Conservation (phyloP, 2,888 invertebrate genomes). For the Poecilobothrus nobilitatus region DNA sequence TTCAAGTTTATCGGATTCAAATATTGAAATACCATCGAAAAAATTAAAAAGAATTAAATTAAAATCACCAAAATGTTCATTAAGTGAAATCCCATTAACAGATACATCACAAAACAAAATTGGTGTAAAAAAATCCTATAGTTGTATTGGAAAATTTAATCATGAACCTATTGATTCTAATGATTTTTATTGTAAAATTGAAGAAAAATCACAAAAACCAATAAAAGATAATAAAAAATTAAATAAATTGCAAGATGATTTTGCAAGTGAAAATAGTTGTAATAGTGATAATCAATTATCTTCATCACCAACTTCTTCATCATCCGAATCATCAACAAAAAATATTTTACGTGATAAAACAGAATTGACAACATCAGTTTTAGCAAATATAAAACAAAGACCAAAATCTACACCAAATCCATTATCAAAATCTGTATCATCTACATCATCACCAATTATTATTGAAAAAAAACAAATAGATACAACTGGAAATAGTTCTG, state of each 20-base stretch:
- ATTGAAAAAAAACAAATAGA: neutral
- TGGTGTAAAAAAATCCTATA: neutral
- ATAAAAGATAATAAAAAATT: neutral
- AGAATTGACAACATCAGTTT: neutral
- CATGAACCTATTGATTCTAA: neutral
- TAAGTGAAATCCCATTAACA: neutral
- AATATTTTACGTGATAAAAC: neutral
- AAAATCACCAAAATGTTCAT: no score
- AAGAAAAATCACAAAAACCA: neutral
- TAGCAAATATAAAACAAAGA: neutral
- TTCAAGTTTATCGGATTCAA: neutral
- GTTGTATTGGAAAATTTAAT: slow-evolving; percentile 1
- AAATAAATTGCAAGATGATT: neutral
- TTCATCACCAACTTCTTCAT: neutral
- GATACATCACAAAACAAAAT: neutral
- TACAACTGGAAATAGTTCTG: neutral
- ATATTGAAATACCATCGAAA: neutral
- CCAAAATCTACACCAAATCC: neutral
- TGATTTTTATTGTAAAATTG: neutral
- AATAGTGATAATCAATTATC: neutral
- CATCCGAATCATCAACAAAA: neutral
- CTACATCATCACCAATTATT: neutral
- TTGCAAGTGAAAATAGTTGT: neutral
- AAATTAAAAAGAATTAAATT: neutral
- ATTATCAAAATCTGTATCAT: neutral